Conservation (phyloP, 1,140 invertebrate genomes). For the Orchesella cincta region DNA sequence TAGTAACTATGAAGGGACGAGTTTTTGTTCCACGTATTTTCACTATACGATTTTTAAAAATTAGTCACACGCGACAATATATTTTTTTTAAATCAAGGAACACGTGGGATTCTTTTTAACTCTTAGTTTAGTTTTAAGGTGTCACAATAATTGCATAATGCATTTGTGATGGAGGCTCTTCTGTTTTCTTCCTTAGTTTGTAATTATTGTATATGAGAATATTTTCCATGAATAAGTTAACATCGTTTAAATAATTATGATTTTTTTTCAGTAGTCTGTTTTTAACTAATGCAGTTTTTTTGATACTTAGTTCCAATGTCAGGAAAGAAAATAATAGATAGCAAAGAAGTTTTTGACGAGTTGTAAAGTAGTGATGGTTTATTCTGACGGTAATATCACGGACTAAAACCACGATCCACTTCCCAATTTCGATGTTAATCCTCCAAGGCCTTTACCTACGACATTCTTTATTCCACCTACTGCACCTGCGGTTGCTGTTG, state of each 20-base stretch:
- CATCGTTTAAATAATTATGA: not conserved
- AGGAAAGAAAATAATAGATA: slow-evolving; percentile 11
- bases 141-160: too few species aligned
- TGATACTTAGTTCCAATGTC: not conserved
- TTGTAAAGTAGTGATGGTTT: slow-evolving; percentile 12
- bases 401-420: slow-evolving; percentile 60
- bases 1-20: not conserved
- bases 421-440: slow-evolving; percentile 76
- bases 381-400: slow-evolving; percentile 12
- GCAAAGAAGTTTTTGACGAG: not conserved
- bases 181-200: not conserved
- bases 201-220: slow-evolving; percentile 14
- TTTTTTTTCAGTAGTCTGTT: not conserved
- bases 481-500: slow-evolving; percentile 72
- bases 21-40: not conserved
- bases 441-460: slow-evolving; percentile 78
- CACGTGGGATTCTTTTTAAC: too few species aligned
- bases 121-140: too few species aligned
- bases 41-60: too few species aligned
- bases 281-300: not conserved
- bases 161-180: slow-evolving; percentile 3
- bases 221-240: not conserved
- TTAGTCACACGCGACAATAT: too few species aligned
- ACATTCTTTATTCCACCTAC: slow-evolving; percentile 77
- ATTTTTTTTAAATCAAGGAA: too few species aligned